Evolutionary conservation across 2,797 vertebrate species (phyloP), one percentile per base, ranked within the genome.

Genomic region (Rhyacichthys aspro): DNA sequence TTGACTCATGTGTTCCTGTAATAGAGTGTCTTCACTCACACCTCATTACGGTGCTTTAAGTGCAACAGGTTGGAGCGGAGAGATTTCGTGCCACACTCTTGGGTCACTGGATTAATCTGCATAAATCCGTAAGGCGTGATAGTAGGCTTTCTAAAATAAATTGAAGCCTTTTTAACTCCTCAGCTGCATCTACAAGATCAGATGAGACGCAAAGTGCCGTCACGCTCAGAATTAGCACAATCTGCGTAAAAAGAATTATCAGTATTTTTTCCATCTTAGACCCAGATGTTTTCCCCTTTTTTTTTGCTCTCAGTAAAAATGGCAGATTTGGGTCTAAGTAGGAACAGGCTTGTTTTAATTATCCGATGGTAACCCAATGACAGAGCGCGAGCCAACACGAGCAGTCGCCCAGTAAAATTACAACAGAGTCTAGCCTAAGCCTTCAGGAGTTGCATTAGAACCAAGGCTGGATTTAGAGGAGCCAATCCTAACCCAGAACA

Each of bases 91-190:
- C 34, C 11, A n/a, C 44, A 56, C 72, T 50, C 63, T 68, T 39
- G 43, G 68, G 72, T 87, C 86, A 82, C 56, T 76, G 67, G 79
- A 87, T 87, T 86, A 85, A 87, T 86, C 79, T 23, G 18, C 10
- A 72, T 76, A 52, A 74, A 75, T 75, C 77, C 15, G 1, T 7
- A 11, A 23, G 45, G 64, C 34, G 54, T 48, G 70, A 78, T 75
- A 74, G 62, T 67, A 52, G 56, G 37, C 18, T 55, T 55, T 64
- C 67, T 42, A 44, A 53, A 70, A 56, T 52, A 23, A 75, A 82
- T 60, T 9, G 0, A 3, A 76, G 59, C 18, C 52, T 70, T 67
- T 67, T 58, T 32, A 58, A 80, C 48, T 45, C 59, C 61, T 76
- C 53, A 57, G 48, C 34, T 17, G 33, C 49, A 41, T 38, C 54